A percentile compares a stretch with the other conserved stretches of the same genome.
Evolutionary conservation across 2,888 invertebrate species (phyloP).

Genomic region (Rugalucina vietnamica): DNA sequence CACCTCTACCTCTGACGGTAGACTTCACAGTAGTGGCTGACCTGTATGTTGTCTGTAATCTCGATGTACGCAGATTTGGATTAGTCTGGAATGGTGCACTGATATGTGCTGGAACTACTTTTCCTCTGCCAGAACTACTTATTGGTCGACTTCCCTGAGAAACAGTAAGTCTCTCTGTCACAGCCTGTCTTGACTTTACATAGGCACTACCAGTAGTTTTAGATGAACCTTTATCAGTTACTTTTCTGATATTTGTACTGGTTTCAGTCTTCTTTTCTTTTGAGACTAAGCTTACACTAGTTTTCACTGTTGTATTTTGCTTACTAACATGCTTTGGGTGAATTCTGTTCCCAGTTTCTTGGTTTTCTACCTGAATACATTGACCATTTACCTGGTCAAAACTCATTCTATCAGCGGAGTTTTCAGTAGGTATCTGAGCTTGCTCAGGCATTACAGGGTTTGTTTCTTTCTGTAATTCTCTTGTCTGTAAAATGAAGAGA

Average conservation of each 20-base stretch:
- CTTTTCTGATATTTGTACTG: too few relatives aligned
- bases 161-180: neutral
- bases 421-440: neutral
- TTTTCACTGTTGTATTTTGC: too few relatives aligned
- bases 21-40: slow-evolving; percentile 43
- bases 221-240: too few relatives aligned
- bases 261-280: too few relatives aligned
- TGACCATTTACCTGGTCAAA: too few relatives aligned
- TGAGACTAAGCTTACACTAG: too few relatives aligned
- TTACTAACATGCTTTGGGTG: too few relatives aligned
- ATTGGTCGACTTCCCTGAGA: slow-evolving; percentile 14
- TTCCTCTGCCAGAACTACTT: slow-evolving; percentile 36
- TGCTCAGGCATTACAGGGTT: neutral
- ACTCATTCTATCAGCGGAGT: too few relatives aligned
- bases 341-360: too few relatives aligned
- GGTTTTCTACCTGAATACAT: too few relatives aligned
- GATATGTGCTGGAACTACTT: slow-evolving; percentile 63
- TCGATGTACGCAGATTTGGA: slow-evolving; percentile 60
- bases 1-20: neutral
- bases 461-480: neutral
- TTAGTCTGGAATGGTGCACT: slow-evolving; percentile 77
- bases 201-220: too few relatives aligned
- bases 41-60: slow-evolving; percentile 55
- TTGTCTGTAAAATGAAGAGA: neutral
- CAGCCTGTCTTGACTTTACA: too few relatives aligned